These are phyloP conservation scores for Eumeta japonica DNA, from an alignment of 1,140 invertebrate species.

Conservation along the genomic window DNA sequence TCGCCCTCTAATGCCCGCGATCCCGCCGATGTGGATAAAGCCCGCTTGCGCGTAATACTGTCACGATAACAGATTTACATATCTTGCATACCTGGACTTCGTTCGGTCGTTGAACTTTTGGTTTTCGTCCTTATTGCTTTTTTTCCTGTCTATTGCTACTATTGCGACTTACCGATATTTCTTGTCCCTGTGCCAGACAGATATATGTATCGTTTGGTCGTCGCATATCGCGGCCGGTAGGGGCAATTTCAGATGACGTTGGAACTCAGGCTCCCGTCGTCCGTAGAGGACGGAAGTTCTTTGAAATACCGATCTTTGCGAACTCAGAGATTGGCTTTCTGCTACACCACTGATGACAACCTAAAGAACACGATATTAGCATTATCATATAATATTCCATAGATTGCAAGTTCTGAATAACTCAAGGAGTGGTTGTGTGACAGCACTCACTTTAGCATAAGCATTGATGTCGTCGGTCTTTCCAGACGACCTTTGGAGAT, in stretches of 20 bases:
- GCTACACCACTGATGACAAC: constrained; percentile 42
- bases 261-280: constrained; percentile 45
- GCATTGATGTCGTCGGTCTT: constrained; percentile 47
- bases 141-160: too few species aligned
- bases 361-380: constrained; percentile 13
- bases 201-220: constrained; percentile 41
- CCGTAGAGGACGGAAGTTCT: constrained; percentile 48
- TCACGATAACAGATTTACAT: not conserved
- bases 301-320: constrained; percentile 48
- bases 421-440: too few species aligned
- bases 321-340: constrained; percentile 32
- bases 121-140: too few species aligned
- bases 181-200: constrained; percentile 50
- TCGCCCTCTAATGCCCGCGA: not conserved
- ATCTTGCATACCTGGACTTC: not conserved
- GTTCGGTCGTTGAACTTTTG: too few species aligned
- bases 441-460: constrained; percentile 48
- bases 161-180: constrained; percentile 49
- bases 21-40: not conserved
- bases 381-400: too few species aligned
- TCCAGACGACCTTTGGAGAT: constrained; percentile 37
- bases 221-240: constrained; percentile 38
- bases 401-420: too few species aligned
- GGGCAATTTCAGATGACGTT: constrained; percentile 40
- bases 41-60: too few species aligned